Conservation (phyloP, 2,113 vertebrate genomes). For the Phrynosoma platyrhinos region DNA sequence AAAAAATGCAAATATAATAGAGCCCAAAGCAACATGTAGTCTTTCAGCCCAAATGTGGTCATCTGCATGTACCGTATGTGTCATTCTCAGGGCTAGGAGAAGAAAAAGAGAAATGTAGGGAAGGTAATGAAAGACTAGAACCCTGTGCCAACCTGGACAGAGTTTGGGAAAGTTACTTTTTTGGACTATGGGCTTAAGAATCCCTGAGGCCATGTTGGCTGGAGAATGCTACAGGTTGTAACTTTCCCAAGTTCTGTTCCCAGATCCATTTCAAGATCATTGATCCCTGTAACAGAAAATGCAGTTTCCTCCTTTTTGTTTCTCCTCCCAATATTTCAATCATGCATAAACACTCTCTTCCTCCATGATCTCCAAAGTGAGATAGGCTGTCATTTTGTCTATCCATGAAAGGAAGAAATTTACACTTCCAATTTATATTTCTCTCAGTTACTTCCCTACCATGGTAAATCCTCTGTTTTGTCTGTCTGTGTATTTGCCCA, state of each 20-base stretch:
- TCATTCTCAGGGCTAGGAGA: neutral
- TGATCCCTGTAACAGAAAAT: neutral
- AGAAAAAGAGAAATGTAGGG: neutral
- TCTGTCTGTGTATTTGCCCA: too few species aligned
- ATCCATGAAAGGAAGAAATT: neutral
- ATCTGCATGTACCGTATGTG: neutral
- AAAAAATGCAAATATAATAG: too few species aligned
- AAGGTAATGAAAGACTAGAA: neutral
- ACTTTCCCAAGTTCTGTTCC: too few species aligned
- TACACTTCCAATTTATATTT: too few species aligned
- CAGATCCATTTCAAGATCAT: neutral
- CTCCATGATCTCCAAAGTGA: neutral
- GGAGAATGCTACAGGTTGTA: too few species aligned
- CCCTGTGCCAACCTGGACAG: neutral
- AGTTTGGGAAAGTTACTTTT: too few species aligned
- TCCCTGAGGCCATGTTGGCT: too few species aligned
- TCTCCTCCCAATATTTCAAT: neutral
- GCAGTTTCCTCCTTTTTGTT: neutral
- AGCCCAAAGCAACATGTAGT: neutral
- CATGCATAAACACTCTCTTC: neutral
- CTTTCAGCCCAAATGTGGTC: neutral
- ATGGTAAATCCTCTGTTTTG: too few species aligned
- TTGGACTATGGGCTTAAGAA: too few species aligned
- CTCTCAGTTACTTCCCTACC: too few species aligned
- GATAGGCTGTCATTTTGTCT: neutral